phyloP scores from a whole-genome alignment of 2,797 vertebrate species.

The Pangasius larnaudii region DNA sequence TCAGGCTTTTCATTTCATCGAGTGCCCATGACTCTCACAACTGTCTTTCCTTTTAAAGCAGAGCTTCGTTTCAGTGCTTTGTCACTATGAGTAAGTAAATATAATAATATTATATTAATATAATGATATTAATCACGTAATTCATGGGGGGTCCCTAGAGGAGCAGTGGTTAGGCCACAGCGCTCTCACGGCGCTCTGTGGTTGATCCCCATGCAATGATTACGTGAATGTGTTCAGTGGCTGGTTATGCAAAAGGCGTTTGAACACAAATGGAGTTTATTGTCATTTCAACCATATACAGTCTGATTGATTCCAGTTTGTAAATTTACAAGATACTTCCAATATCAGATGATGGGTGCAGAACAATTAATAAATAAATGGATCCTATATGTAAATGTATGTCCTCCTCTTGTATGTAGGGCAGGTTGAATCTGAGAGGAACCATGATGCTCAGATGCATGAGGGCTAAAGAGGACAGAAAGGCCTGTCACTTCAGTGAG shows the following conservation, averaged over 20 bases:
- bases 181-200: no score
- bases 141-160: not conserved
- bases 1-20: not conserved
- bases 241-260: not conserved
- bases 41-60: not conserved
- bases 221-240: not conserved
- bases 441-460: not conserved
- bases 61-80: not conserved
- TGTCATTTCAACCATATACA: no score
- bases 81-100: not conserved
- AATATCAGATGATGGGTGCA: not conserved
- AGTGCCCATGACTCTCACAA: not conserved
- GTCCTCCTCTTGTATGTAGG: not conserved
- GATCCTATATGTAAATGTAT: not conserved
- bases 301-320: not conserved
- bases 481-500: not conserved
- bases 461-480: not conserved
- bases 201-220: no score
- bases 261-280: not conserved
- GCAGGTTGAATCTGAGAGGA: not conserved
- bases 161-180: no score
- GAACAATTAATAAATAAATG: not conserved
- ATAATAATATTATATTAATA: not conserved
- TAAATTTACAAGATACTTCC: not conserved
- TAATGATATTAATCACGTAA: not conserved